Conservation (phyloP, 2,797 vertebrate species). For the Chiroxiphia lanceolata region DNA sequence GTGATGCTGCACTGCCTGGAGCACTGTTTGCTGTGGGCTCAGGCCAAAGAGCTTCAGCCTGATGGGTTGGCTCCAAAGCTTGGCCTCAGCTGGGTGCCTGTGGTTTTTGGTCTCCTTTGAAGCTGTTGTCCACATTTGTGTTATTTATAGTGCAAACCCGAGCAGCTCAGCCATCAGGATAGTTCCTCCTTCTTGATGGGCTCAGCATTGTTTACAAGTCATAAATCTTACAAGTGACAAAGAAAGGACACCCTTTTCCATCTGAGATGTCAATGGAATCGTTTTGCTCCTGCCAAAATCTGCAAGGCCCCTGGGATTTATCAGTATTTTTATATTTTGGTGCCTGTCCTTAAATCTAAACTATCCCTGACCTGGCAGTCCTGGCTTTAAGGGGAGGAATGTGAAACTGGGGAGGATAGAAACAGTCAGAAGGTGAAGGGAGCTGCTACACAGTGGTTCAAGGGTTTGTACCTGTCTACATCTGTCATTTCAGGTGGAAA, state of each 20-base stretch:
- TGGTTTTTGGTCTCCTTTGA: conserved; percentile 1
- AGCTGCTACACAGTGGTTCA: neutral
- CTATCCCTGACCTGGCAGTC: neutral
- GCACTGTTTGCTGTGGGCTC: neutral
- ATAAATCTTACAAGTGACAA: neutral
- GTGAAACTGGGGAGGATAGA: neutral
- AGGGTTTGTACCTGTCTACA: neutral
- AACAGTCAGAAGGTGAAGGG: neutral
- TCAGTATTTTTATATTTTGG: neutral
- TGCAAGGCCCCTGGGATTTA: neutral
- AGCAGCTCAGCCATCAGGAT: neutral
- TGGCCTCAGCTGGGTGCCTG: neutral
- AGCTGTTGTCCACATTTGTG: neutral
- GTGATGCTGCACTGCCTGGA: neutral
- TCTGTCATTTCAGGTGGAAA: neutral
- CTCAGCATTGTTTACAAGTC: neutral
- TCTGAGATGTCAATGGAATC: neutral
- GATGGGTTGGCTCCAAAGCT: neutral
- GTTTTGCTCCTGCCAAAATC: neutral
- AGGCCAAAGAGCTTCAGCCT: neutral
- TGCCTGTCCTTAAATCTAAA: neutral
- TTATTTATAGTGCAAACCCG: conserved; percentile 24
- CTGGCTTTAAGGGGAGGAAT: neutral
- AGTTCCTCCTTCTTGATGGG: conserved; percentile 9
- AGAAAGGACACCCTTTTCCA: conserved; percentile 3